Evolutionary conservation across 1,140 invertebrate species (phyloP), one percentile per base, ranked within the genome.

Genomic region (Bacillus rossius): DNA sequence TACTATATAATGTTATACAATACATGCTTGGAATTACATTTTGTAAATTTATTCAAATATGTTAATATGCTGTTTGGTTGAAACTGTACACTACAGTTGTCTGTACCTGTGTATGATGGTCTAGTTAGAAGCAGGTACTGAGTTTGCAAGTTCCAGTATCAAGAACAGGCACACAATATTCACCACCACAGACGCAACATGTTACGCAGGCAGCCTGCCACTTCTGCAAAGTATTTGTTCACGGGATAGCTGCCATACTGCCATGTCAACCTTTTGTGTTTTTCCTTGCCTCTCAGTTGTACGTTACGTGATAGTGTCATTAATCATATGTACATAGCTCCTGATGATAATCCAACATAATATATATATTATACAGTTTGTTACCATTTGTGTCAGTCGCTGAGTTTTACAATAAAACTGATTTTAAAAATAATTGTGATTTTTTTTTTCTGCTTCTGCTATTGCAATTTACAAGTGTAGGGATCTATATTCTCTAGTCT

Each of bases 331-430:
- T 49, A 50, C 48, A 50, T 50, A 50, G 37, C 14, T 38, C 37
- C 51, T 53, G 20, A 53, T 53, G 19, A 10, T 34, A 34, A 34
- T 4, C 4, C 4, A 7, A 7, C 4, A 34, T 7, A 34, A 34
- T 34, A 34, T 34, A 34, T 34, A 34, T 34, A 34, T 34, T 37
- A 40, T 40, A 53, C 34, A 53, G 51, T 53, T 53, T 53, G 51
- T 53, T 53, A 53, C 51, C 51, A 19, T 53, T 34, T 53, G 51
- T 53, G 51, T 53, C 51, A 53, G n/a, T 53, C 19, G 48, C 51
- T 38, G 51, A 53, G 40, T 53, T 53, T 53, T 53, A 37, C 16
- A 53, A n/a, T 53, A 53, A 53, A 53, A 53, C 19, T 53, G 10
- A 34, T 34, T 34, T 34, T 34, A 34, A 34, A 34, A 34, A 34